These are phyloP conservation scores for Chrysolina americana DNA, from an alignment of 2,888 invertebrate genomes.

Conservation along the genomic window DNA sequence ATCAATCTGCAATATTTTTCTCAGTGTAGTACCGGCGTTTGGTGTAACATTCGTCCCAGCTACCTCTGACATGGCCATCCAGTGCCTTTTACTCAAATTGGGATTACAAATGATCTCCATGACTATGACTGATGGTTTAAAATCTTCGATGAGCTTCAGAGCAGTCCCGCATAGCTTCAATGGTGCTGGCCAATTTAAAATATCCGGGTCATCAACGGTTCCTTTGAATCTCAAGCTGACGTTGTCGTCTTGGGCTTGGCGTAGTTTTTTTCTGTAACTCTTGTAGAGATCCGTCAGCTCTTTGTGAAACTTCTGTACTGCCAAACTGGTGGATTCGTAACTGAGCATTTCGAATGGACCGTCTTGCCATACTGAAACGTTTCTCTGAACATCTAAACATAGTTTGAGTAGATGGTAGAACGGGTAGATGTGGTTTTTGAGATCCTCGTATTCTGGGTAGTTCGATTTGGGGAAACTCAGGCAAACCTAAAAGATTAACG, in stretches of 20 bases:
- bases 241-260: conserved; percentile 83
- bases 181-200: conserved; percentile 85
- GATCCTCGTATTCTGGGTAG: conserved; percentile 86
- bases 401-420: conserved; percentile 79
- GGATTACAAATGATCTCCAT: conserved; percentile 90
- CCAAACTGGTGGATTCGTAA: conserved; percentile 81
- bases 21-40: conserved; percentile 84
- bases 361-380: conserved; percentile 90
- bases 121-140: conserved; percentile 84
- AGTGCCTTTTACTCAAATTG: conserved; percentile 84
- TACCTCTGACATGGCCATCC: conserved; percentile 86
- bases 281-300: conserved; percentile 85
- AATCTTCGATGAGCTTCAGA: conserved; percentile 76
- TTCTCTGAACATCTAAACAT: conserved; percentile 82
- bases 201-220: conserved; percentile 82
- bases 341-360: conserved; percentile 90
- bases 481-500: conserved; percentile 68
- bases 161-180: conserved; percentile 81
- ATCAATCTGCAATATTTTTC: conserved; percentile 82
- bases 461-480: conserved; percentile 85
- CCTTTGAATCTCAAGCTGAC: conserved; percentile 71
- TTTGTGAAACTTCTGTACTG: conserved; percentile 83
- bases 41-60: conserved; percentile 78
- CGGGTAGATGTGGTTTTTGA: conserved; percentile 81
- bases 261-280: conserved; percentile 81